Percentiles rank a stretch among this genome's conserved stretches.
Evolutionary conservation across 2,797 vertebrate species (phyloP).

Genomic region (Chiloscyllium punctatum): DNA sequence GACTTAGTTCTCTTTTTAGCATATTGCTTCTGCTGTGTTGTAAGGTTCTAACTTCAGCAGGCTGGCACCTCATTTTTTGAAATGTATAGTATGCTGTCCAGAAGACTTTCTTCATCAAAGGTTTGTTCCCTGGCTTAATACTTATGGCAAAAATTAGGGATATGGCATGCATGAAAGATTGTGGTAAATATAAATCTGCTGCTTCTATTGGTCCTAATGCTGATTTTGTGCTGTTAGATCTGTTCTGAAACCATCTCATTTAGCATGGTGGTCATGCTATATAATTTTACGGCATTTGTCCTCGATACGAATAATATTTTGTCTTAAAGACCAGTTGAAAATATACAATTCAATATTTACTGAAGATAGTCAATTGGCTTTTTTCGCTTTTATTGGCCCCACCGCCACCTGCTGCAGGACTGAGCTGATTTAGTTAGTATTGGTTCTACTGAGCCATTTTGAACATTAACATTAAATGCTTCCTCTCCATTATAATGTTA

Average conservation of each 20-base stretch:
- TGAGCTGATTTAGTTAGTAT: background rate
- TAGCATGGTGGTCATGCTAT: background rate
- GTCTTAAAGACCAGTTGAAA: background rate
- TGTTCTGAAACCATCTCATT: background rate
- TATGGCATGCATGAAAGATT: background rate
- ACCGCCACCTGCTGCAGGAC: background rate
- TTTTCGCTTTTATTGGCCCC: background rate
- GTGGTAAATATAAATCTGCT: background rate
- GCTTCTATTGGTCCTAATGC: background rate
- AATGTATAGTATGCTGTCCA: background rate
- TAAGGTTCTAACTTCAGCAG: background rate
- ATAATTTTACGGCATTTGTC: background rate
- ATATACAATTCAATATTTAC: background rate
- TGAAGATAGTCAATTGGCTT: background rate
- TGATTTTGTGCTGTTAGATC: background rate
- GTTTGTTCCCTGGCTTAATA: background rate
- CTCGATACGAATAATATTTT: background rate
- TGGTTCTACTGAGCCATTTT: background rate
- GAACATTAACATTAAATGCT: background rate
- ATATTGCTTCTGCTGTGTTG: background rate
- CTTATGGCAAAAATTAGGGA: background rate
- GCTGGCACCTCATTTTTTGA: background rate
- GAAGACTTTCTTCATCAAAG: background rate
- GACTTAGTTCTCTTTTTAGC: background rate
- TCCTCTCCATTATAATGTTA: background rate